Evolutionary conservation across 1,140 invertebrate genomes (phyloP), one percentile per base, ranked within the genome.

Genomic region (Pollicipes pollicipes): DNA sequence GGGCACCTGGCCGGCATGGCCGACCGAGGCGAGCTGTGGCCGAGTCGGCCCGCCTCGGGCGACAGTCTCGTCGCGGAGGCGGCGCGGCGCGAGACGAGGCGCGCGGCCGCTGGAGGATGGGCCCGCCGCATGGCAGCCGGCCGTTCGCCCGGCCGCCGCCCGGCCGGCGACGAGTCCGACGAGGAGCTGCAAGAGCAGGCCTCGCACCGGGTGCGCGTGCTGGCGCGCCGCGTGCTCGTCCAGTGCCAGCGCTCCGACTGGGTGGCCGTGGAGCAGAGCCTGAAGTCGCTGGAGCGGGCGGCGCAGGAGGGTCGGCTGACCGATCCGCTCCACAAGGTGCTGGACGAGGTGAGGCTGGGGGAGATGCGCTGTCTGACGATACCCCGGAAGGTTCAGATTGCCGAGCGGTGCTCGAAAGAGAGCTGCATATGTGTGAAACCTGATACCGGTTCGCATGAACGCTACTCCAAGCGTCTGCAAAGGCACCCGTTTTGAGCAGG

Each of bases 181-280:
- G 45, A 58, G 45, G 45, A 58, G 45, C 45, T 58, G 6, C 13
- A 10, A 10, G 45, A 58, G 21, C 45, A 58, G 21, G 21, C 45
- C 45, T 58, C 45, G 8, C 45, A 58, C 45, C 64, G 64, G 64
- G 64, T 66, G 64, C n/a, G 64, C 24, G 10, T 28, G 64, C 28
- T 28, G 64, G 64, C 64, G 3, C 69, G 69, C 29, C 69, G 87
- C 77, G 82, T 93, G 1, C 81, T 93, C 76, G 83, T 82, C 3
- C 79, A 93, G 76, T 88, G 88, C 72, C 88, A 90, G 79, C 88
- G 90, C 76, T 88, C 88, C 32, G 93, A 95, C 81, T 95, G 91
- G 91, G 85, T 89, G 21, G 88, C 90, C 16, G 85, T 92, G 76
- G 92, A 95, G 77, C 88, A 90, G 76, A 84, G 88, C 66, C 84